Conservation (phyloP, 2,888 invertebrate genomes). For the Serripes groenlandicus region DNA sequence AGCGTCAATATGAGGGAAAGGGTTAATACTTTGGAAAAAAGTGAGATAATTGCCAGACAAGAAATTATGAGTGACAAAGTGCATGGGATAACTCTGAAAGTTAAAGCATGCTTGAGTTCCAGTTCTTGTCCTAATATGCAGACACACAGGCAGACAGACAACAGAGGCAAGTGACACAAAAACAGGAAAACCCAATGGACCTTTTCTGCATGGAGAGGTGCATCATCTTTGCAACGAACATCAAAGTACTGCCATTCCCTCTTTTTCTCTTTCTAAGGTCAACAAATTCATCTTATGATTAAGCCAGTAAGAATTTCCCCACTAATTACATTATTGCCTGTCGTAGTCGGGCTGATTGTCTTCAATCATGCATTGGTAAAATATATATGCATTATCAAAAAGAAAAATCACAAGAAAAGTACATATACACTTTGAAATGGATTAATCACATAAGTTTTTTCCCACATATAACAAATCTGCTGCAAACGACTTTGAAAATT, state of each 20-base stretch:
- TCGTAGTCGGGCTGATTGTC: slow-evolving; percentile 18
- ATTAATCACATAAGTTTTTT: slow-evolving; percentile 7
- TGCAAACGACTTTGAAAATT: background rate
- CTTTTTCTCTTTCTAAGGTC: slow-evolving; percentile 12
- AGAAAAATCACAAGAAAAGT: slow-evolving; percentile 4
- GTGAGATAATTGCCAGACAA: too few relatives aligned
- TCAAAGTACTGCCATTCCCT: slow-evolving; percentile 42
- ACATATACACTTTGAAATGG: background rate
- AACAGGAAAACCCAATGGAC: too few relatives aligned
- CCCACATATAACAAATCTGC: background rate
- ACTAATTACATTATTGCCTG: slow-evolving; percentile 21
- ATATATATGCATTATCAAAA: background rate
- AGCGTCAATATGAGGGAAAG: too few relatives aligned
- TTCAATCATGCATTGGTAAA: slow-evolving; percentile 24
- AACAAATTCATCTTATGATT: slow-evolving; percentile 64
- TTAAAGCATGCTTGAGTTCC: too few relatives aligned
- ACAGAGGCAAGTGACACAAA: too few relatives aligned
- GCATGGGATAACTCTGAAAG: too few relatives aligned
- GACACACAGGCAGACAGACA: too few relatives aligned
- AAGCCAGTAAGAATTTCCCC: slow-evolving; percentile 51
- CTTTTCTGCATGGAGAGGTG: too few relatives aligned
- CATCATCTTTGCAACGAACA: slow-evolving; percentile 38
- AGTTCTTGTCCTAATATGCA: too few relatives aligned
- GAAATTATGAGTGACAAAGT: too few relatives aligned
- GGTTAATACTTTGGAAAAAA: too few relatives aligned